Evolutionary conservation across 2,113 vertebrate genomes (phyloP).

Genomic region (Circaetus cinerascens): DNA sequence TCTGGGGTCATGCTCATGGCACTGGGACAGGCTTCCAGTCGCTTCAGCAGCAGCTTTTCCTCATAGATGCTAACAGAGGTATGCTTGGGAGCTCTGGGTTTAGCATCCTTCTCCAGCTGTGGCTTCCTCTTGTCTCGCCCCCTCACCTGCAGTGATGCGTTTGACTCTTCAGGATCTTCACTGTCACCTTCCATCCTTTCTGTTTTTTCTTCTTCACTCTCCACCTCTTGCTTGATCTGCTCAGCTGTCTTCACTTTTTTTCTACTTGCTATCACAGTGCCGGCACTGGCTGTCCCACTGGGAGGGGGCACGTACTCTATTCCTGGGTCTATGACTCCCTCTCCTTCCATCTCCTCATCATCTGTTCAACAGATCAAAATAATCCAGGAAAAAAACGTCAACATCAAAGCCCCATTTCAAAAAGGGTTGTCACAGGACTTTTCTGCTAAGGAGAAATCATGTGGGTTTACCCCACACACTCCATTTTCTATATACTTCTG

Average conservation of each 20-base stretch:
- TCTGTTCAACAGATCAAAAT: constrained; percentile 73
- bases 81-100: constrained; percentile 63
- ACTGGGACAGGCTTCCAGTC: constrained; percentile 86
- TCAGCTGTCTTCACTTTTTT: constrained; percentile 83
- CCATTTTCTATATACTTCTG: neutral
- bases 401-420: neutral
- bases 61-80: constrained; percentile 86
- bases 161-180: constrained; percentile 73
- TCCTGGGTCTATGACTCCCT: constrained; percentile 94
- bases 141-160: constrained; percentile 33
- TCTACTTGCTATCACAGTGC: constrained; percentile 65
- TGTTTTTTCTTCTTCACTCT: constrained; percentile 89
- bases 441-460: neutral
- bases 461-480: neutral
- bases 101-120: constrained; percentile 71
- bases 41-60: constrained; percentile 86
- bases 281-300: constrained; percentile 54
- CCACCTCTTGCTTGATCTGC: constrained; percentile 91
- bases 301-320: constrained; percentile 89
- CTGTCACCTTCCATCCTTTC: constrained; percentile 73
- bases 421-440: neutral
- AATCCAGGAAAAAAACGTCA: neutral
- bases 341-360: constrained; percentile 91
- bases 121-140: constrained; percentile 72
- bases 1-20: constrained; percentile 87